Conservation (phyloP, 2,797 vertebrate species). For the Mormyrus hasselquistii region DNA sequence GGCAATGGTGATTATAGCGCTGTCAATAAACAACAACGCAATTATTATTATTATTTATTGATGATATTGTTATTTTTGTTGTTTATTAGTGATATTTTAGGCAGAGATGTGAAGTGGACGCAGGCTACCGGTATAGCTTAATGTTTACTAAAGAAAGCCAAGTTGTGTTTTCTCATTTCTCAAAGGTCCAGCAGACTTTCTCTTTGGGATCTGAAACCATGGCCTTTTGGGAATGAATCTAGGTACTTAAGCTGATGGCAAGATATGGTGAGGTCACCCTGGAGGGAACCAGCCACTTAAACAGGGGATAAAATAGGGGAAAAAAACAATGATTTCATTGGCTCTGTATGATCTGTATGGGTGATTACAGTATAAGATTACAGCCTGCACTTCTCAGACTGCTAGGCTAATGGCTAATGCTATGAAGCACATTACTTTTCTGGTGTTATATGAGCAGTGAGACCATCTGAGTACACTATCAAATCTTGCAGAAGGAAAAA, state of each 20-base stretch:
- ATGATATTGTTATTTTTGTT: not conserved
- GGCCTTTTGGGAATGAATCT: not conserved
- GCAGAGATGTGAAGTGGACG: not conserved
- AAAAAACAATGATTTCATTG: not conserved
- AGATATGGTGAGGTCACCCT: not conserved
- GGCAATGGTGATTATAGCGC: not conserved
- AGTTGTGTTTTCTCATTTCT: not conserved
- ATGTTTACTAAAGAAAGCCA: not conserved
- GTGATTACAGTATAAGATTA: conserved; percentile 17
- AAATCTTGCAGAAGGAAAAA: conserved; percentile 9
- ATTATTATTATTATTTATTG: not conserved
- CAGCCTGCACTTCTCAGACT: not conserved
- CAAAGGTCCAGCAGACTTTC: not conserved
- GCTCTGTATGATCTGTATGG: not conserved
- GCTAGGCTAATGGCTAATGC: not conserved
- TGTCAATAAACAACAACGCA: not conserved
- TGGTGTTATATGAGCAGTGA: not conserved
- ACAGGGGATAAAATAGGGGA: not conserved
- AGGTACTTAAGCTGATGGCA: not conserved
- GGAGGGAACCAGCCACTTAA: not conserved
- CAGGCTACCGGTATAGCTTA: not conserved
- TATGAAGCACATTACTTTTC: conserved; percentile 2
- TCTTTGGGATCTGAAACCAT: not conserved
- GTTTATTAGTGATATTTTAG: not conserved
- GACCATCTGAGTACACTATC: conserved; percentile 11